Base-by-base conservation (phyloP, 37 sponge, comb jelly and placozoan species). In the Mnemiopsis leidyi region DNA sequence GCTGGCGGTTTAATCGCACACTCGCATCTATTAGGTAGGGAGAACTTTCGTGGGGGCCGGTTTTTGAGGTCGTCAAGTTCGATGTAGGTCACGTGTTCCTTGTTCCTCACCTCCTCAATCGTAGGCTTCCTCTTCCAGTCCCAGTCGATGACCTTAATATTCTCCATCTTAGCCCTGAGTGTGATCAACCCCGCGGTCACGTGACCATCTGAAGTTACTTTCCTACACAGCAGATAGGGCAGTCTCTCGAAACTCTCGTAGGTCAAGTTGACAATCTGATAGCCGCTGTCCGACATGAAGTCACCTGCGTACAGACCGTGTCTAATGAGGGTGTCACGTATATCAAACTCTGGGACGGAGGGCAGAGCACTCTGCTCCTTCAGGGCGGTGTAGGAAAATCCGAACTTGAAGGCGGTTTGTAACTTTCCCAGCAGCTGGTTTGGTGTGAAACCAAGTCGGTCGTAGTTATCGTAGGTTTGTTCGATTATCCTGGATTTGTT, bases 161-260 rank as follows among this genome's bases (percentile, higher is more conserved):
- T 77, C 79, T 77, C 79, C 79, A 77, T 77, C 79, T 32, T 77
- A 32, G 79, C 26, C 3, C 79, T 28, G 32, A 77, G 36, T 33
- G 79, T 36, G 18, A 77, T 36, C 20, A 31, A 1, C 7, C 79
- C 79, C 9, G 79, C 36, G 1, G 32, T 77, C 79, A 77, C 79
- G 35, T 77, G 35, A 3, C 32, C 32, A 77, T 77, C 79, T 32
- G 32, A 26, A 33, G 79, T 77, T 34, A 77, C 79, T 32, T 77
- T 77, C 32, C 79, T 26, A 32, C 26, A 32, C 32, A 77, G 79
- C 79, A 77, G 32, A 34, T 77, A 77, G 18, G 79, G 79, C 35
- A 77, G 79, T 77, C 79, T 26, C 79, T 77, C 79, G 36, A 77
- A 77, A 0, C 35, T 32, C 79, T 77, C 79, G 36, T 77, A 77